A percentile compares a stretch with the other conserved stretches of the same genome.
Evolutionary conservation across 2,797 vertebrate species (phyloP).

Genomic region (Coregonus suidteri): DNA sequence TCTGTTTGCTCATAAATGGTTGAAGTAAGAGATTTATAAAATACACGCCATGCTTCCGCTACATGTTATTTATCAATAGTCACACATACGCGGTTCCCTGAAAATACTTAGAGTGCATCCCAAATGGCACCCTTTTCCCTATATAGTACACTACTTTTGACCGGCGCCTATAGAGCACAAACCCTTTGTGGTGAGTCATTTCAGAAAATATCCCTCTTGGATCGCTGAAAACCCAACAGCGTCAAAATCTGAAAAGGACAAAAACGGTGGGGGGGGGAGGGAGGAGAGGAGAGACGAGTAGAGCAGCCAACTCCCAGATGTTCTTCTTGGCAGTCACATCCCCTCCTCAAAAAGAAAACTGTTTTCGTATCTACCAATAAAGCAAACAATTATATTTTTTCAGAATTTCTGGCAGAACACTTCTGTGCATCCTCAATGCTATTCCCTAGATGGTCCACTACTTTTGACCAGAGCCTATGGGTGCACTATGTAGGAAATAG

Average conservation of each 20-base stretch:
- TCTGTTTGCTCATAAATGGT: conserved; percentile 49
- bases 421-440: background rate
- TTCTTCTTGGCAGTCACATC: conserved; percentile 61
- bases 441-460: too few relatives aligned
- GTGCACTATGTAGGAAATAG: background rate
- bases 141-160: background rate
- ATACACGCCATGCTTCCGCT: conserved; percentile 45
- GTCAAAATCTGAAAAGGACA: conserved; percentile 53
- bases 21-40: conserved; percentile 58
- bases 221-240: conserved; percentile 55
- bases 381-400: conserved; percentile 67
- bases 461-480: too few relatives aligned
- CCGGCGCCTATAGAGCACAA: too few relatives aligned
- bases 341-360: conserved; percentile 66
- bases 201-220: conserved; percentile 53
- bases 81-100: conserved; percentile 54
- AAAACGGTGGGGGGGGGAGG: conserved; percentile 31
- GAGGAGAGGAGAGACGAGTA: too few relatives aligned
- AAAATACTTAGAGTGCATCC: conserved; percentile 23
- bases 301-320: conserved; percentile 51
- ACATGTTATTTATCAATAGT: conserved; percentile 61
- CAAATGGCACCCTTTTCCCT: background rate
- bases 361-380: conserved; percentile 68
- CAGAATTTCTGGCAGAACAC: background rate
- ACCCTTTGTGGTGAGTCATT: conserved; percentile 53